These are phyloP conservation scores for Ligdia adustata DNA, from an alignment of 2,888 invertebrate species.

Conservation along the genomic window DNA sequence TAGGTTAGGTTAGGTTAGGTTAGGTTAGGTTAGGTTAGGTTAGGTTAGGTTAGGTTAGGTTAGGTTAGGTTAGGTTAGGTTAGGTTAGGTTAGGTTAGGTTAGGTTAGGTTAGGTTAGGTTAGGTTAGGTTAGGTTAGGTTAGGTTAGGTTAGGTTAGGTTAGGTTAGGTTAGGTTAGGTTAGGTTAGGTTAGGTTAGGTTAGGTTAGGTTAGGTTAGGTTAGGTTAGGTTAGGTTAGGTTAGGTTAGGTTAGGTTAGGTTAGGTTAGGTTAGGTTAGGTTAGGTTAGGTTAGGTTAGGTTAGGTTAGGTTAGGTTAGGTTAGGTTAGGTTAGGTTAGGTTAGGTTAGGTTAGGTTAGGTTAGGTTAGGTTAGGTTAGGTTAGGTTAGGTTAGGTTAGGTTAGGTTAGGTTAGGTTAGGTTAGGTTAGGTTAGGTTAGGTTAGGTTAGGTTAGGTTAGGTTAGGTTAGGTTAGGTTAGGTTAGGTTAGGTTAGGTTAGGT, in stretches of 20 bases:
- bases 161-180: slow-evolving; percentile 9
- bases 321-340: slow-evolving; percentile 10
- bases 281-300: slow-evolving; percentile 10
- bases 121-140: slow-evolving; percentile 9
- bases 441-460: slow-evolving; percentile 9
- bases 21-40: slow-evolving; percentile 3
- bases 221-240: slow-evolving; percentile 10
- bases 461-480: neutral
- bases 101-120: slow-evolving; percentile 10
- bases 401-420: slow-evolving; percentile 10
- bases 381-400: slow-evolving; percentile 10
- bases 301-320: slow-evolving; percentile 10
- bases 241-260: slow-evolving; percentile 10
- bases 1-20: slow-evolving; percentile 3
- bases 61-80: slow-evolving; percentile 10
- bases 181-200: slow-evolving; percentile 9
- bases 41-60: slow-evolving; percentile 7
- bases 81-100: slow-evolving; percentile 8
- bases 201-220: slow-evolving; percentile 9
- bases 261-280: slow-evolving; percentile 10
- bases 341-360: slow-evolving; percentile 4
- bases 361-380: slow-evolving; percentile 8
- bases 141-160: slow-evolving; percentile 10
- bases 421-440: slow-evolving; percentile 10
- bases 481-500: neutral